These are phyloP conservation scores for Coranthus polyacanthus DNA, from an alignment of 2,797 vertebrate species.

Conservation along the genomic window DNA sequence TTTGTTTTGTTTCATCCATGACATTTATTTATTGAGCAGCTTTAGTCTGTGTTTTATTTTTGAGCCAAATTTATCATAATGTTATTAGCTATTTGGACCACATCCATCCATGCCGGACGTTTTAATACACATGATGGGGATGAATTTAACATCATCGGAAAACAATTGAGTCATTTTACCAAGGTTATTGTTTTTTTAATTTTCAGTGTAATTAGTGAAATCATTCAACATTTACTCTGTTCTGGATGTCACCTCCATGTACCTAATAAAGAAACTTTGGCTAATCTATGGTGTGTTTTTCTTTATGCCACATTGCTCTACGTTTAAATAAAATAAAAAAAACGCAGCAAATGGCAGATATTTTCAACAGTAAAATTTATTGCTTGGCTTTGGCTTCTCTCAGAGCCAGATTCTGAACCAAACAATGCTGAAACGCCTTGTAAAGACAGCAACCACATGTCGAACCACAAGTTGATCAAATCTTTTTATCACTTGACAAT, in stretches of 20 bases:
- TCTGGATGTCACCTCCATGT: conserved; percentile 36
- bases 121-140: background rate
- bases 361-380: conserved; percentile 68
- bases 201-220: background rate
- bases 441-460: conserved; percentile 37
- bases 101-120: background rate
- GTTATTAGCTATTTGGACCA: background rate
- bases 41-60: background rate
- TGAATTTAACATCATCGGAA: background rate
- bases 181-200: background rate
- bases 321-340: conserved; percentile 35
- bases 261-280: conserved; percentile 57
- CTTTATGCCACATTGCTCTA: background rate
- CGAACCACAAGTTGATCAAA: conserved; percentile 4
- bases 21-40: conserved; percentile 59
- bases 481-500: conserved; percentile 11
- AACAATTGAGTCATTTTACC: background rate
- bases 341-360: conserved; percentile 29
- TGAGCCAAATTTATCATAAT: background rate
- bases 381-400: conserved; percentile 55
- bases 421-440: conserved; percentile 29
- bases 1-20: too few relatives aligned
- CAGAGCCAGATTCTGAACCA: conserved; percentile 38
- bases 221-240: conserved; percentile 11
- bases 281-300: background rate